Base-by-base conservation (phyloP, 2,113 vertebrate genomes). In the Python bivittatus region DNA sequence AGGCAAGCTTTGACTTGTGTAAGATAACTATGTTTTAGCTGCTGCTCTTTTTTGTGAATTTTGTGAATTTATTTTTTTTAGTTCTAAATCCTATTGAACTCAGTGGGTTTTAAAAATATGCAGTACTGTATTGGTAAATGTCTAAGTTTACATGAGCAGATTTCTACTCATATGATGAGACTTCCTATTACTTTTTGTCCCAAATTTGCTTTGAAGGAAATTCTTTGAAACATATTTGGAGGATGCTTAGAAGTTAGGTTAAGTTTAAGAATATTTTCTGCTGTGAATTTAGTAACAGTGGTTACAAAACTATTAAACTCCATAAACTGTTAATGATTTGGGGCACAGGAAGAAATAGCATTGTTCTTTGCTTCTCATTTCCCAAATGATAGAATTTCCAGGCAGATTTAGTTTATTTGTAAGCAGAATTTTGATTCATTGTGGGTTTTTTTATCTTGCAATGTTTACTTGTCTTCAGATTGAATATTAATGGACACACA, bases 31-130 rank as follows among this genome's bases (percentile, higher is more conserved):
- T 42, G n/a, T 64, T 86, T 15, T 57, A 56, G 1, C 53, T 88
- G 64, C 52, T 90, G 54, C 12, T 58, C 11, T 58, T 90, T 83
- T 68, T 88, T 61, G 48, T 92, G 91, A 85, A 38, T 54, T 53
- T 15, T 85, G 22, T 15, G 23, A 6, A 29, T 20, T 15, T 33
- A n/a, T 60, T 88, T 58, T 56, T 27, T 90, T 84, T 79, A 57
- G 42, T 2, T 52, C 68, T 79, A 25, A 90, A n/a, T 17, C n/a
- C 17, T 11, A 22, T 1, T n/a, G 27, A n/a, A 48, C 20, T 68
- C 9, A 52, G 1, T 33, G 25, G 22, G 4, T 4, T 72, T 68
- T 1, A 53, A 17, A 64, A 6, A 29, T 12, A 17, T 91, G 23
- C 10, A 91, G n/a, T 12, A 57, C 6, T 83, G 38, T 58, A 6